These are phyloP conservation scores for Liasis olivaceus DNA, from an alignment of 2,797 vertebrate species.

Conservation along the genomic window DNA sequence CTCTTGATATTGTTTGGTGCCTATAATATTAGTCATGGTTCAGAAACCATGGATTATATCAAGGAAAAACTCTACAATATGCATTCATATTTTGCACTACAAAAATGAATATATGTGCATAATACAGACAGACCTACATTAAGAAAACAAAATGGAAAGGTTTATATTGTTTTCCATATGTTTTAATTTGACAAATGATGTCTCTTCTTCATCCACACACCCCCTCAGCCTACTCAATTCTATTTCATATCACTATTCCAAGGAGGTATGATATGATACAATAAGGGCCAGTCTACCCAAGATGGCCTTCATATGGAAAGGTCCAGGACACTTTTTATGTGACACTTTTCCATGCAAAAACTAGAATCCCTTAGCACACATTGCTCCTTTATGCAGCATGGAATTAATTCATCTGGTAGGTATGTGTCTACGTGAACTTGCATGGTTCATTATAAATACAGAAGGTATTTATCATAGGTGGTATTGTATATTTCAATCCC, in stretches of 20 bases:
- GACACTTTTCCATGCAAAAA: neutral
- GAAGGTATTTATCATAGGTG: neutral
- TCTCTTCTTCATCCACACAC: neutral
- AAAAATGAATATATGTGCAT: conserved; percentile 16
- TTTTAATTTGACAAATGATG: neutral
- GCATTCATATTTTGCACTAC: neutral
- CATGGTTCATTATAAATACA: no score
- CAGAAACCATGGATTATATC: neutral
- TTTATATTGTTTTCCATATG: neutral
- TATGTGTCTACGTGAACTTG: neutral
- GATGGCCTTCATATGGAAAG: neutral
- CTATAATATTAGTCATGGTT: conserved; percentile 2
- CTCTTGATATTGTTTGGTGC: neutral
- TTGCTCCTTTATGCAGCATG: neutral
- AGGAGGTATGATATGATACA: neutral
- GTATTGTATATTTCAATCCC: neutral
- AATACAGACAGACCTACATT: neutral
- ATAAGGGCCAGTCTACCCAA: neutral
- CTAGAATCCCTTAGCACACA: neutral
- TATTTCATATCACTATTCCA: neutral
- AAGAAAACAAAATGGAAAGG: neutral
- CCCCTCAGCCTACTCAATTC: conserved; percentile 14
- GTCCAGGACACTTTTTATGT: neutral
- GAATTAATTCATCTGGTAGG: neutral
- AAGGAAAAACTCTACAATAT: neutral